Conservation (phyloP, 2,797 vertebrate species). For the Erpetoichthys calabaricus region DNA sequence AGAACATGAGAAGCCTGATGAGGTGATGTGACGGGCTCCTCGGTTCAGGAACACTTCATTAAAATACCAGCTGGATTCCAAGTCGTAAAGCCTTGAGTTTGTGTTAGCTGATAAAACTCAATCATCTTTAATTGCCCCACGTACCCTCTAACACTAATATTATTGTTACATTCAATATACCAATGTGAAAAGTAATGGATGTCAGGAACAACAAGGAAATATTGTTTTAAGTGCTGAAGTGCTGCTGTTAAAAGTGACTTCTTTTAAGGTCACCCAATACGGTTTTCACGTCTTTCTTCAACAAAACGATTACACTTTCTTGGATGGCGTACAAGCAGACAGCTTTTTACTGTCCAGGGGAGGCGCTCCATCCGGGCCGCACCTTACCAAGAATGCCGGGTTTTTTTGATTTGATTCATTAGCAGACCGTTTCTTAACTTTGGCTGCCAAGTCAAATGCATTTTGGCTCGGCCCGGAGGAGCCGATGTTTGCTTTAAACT, state of each 20-base stretch:
- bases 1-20: slow-evolving; percentile 27
- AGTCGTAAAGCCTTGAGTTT: slow-evolving; percentile 65
- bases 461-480: too few species aligned
- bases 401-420: too few species aligned
- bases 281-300: background rate
- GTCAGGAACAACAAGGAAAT: slow-evolving; percentile 26
- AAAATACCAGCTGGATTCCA: slow-evolving; percentile 76
- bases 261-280: background rate
- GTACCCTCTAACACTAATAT: slow-evolving; percentile 66
- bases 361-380: background rate
- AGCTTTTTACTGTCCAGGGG: too few species aligned
- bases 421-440: too few species aligned
- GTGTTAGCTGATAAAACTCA: slow-evolving; percentile 82
- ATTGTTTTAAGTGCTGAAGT: background rate
- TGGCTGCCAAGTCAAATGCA: too few species aligned
- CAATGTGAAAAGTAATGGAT: slow-evolving; percentile 51
- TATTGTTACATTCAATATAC: slow-evolving; percentile 61
- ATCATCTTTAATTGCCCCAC: slow-evolving; percentile 58
- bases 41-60: slow-evolving; percentile 76
- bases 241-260: background rate
- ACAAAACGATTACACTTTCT: background rate
- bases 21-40: slow-evolving; percentile 46
- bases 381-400: too few species aligned
- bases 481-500: too few species aligned
- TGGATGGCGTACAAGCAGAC: background rate